Evolutionary conservation across 2,113 vertebrate species (phyloP).

Genomic region (Nerophis ophidion): DNA sequence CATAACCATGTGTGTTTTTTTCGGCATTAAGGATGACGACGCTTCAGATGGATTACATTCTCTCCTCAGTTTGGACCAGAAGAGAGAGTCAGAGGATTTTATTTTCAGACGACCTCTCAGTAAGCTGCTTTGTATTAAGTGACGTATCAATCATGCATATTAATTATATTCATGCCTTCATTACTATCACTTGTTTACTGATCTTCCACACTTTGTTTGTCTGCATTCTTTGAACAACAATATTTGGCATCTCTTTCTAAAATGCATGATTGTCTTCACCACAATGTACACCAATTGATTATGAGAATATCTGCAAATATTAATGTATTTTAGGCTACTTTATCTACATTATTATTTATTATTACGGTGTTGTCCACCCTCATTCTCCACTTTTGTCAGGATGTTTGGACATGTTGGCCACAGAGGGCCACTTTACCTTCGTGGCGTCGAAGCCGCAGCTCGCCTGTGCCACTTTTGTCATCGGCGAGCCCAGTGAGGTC

Average conservation of each 20-base stretch:
- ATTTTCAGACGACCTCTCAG: constrained; percentile 63
- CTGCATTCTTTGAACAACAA: too few relatives aligned
- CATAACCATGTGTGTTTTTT: not conserved
- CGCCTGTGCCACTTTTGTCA: constrained; percentile 63
- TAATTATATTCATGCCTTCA: too few relatives aligned
- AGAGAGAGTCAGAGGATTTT: constrained; percentile 60
- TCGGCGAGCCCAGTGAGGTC: constrained; percentile 63
- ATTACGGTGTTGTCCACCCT: not conserved
- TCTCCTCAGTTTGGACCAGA: constrained; percentile 58
- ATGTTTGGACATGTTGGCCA: constrained; percentile 68
- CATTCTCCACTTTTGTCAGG: constrained; percentile 26
- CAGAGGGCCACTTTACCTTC: constrained; percentile 63
- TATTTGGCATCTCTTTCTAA: too few relatives aligned
- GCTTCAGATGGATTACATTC: constrained; percentile 58
- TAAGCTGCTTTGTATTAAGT: constrained; percentile 44
- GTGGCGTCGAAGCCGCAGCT: constrained; percentile 50
- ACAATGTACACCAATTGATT: too few relatives aligned
- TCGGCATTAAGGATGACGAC: constrained; percentile 38
- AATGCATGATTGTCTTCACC: too few relatives aligned
- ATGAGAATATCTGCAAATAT: too few relatives aligned
- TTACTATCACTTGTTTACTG: too few relatives aligned
- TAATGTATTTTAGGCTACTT: too few relatives aligned
- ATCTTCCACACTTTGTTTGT: too few relatives aligned
- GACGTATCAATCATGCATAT: too few relatives aligned
- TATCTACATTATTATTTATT: too few relatives aligned